Percentiles rank a stretch among this genome's conserved stretches.
Evolutionary conservation across 2,888 invertebrate species (phyloP).

Genomic region (Gisinianus flammeolus): DNA sequence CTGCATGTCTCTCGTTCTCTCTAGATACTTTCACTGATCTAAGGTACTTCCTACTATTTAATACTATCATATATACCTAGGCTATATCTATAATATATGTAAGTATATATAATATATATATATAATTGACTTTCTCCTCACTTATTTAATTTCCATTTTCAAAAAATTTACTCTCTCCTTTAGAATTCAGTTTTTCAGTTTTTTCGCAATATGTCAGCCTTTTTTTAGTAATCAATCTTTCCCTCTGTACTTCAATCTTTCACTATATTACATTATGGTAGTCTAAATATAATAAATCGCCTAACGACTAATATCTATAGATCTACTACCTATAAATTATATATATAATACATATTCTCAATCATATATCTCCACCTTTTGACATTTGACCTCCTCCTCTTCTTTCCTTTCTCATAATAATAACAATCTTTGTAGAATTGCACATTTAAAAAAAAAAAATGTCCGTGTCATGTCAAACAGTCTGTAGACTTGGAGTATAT

Average conservation of each 20-base stretch:
- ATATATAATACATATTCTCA: not conserved
- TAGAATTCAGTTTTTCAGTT: conserved; percentile 11
- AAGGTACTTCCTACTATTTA: not conserved
- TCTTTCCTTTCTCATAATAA: too few species aligned
- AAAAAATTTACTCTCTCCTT: conserved; percentile 3
- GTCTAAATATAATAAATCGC: too few species aligned
- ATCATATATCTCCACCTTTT: not conserved
- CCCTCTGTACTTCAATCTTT: not conserved
- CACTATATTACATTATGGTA: not conserved
- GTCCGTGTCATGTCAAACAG: not conserved
- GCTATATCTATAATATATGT: not conserved
- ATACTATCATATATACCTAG: not conserved
- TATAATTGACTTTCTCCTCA: not conserved
- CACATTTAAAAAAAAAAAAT: not conserved
- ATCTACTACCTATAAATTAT: not conserved
- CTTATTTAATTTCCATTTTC: not conserved
- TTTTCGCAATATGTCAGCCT: conserved; percentile 10
- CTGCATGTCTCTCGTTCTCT: not conserved
- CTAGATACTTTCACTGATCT: not conserved
- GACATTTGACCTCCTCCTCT: not conserved
- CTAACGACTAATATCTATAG: not conserved
- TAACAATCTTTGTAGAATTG: not conserved
- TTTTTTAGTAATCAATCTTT: conserved; percentile 3
- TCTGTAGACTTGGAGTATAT: not conserved
- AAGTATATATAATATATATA: not conserved